Conservation (phyloP, 1,140 invertebrate species). For the Oedothorax gibbosus region DNA sequence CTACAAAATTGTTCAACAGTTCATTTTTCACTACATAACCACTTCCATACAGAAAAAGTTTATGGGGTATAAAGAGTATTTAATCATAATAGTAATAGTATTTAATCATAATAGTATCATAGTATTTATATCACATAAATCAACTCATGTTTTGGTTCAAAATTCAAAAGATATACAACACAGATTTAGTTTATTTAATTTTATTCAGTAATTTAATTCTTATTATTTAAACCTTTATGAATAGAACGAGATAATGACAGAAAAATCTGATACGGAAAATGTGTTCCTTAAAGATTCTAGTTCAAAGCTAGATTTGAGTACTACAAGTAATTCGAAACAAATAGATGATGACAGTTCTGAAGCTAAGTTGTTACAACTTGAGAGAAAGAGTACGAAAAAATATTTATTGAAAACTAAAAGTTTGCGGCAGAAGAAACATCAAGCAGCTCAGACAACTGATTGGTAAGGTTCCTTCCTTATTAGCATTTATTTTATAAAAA, state of each 20-base stretch:
- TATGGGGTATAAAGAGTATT: too few species aligned
- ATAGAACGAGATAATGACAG: background rate
- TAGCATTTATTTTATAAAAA: background rate
- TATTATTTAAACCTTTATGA: background rate
- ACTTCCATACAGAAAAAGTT: too few species aligned
- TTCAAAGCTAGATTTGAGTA: background rate
- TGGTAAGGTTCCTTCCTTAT: background rate
- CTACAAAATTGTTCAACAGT: too few species aligned
- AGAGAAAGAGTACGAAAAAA: background rate
- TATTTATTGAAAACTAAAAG: background rate
- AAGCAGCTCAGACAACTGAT: background rate
- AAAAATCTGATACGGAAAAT: background rate
- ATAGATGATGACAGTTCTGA: too few species aligned
- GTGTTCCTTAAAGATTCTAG: background rate
- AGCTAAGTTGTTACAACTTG: background rate
- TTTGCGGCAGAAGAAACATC: background rate
- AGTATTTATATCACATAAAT: too few species aligned
- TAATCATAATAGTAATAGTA: too few species aligned
- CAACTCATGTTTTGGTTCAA: too few species aligned
- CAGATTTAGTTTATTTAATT: background rate
- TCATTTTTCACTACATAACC: too few species aligned
- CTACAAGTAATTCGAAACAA: too few species aligned
- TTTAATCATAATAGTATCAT: too few species aligned
- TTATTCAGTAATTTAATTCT: background rate
- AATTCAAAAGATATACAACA: too few species aligned